Evolutionary conservation across 2,888 invertebrate genomes (phyloP), one percentile per base, ranked within the genome.

Genomic region (Rhogogaster chlorosoma): DNA sequence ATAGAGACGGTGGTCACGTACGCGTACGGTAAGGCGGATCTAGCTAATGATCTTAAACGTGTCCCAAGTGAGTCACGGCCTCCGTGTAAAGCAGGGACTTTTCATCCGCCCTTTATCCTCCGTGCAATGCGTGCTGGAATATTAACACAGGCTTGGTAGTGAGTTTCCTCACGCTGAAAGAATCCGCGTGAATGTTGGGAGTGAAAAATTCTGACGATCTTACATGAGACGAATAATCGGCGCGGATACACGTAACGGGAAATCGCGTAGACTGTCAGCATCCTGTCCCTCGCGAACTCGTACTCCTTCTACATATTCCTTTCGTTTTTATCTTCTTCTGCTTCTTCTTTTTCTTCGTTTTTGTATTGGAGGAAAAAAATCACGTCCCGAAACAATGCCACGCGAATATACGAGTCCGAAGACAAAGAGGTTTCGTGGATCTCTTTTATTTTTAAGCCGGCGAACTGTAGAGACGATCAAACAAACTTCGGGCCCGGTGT

Each of bases 231-330:
- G 45, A 15, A 45, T 45, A 64, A 83, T 75, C 53, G 7, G 26
- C 61, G 86, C 70, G 73, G 86, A 53, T 53, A 86, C 92, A 92
- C 92, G 92, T 92, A 92, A 91, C 92, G 92, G 92, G 92, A 92
- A 92, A 92, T 92, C 91, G 92, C 92, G 90, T 91, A 91, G 92
- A 92, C 91, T 89, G 87, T 91, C 22, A 92, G 91, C 92, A 92
- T 91, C 92, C 92, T 92, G 92, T 92, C 86, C 75, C 36, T 75
- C 15, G 26, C 57, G 49, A 32, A 53, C 22, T 42, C 42, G 38
- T 32, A 22, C 36, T 10, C 73, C 15, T 38, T 36, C n/a, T 42
- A 10, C 36, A 53, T n/a, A 53, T 53, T 53, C n/a, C 53, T 22
- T 22, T 57, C 57, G 18, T 9, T 26, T 22, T 61, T 26, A 4